Base-by-base conservation (phyloP, 2,797 vertebrate species). In the Poecile montanus region DNA sequence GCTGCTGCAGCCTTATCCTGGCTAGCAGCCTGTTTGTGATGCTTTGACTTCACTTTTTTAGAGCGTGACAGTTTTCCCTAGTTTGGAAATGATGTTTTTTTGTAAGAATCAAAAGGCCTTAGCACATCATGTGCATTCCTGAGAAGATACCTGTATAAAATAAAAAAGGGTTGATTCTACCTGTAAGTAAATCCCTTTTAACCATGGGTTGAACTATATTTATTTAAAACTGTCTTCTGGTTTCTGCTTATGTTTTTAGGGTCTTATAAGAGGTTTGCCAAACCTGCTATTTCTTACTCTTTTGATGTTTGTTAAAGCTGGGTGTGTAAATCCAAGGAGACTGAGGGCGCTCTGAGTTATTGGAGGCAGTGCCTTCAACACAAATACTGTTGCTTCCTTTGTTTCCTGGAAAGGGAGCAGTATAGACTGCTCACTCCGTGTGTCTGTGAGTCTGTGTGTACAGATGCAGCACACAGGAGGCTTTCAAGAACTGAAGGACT, bases 361-460 rank as follows among this genome's bases (percentile, higher is more conserved):
- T 77, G 22, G 38, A 65, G 70, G 25, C 34, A 68, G 36, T 38
- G 34, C 76, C 42, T 71, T 88, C 47, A 57, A 36, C 63, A 58
- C 44, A 44, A 36, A 83, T 80, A 70, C n/a, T 30, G 36, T 62
- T 81, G 30, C 51, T 90, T 79, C 40, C 76, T 89, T 93, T 93
- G 62, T 71, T 84, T 63, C 38, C 42, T 91, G 62, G 76, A 66
- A 86, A 45, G 48, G 32, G 40, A 88, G 50, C 76, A 81, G 32
- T 79, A 54, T 81, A 1, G 38, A 40, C 38, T 40, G 38, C 38
- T 40, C 38, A 40, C 38, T 40, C 38, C 13, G 38, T 38, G 38
- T 38, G 38, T 71, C 57, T 1, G 2, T 58, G 56, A 42, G 22
- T 63, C 67, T 83, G 16, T 73, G 34, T 45, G 23, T 80, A 70